A percentile compares a stretch with the other conserved stretches of the same genome.
Evolutionary conservation across 1,140 invertebrate genomes (phyloP).

Genomic region (Drosophila murphyi): DNA sequence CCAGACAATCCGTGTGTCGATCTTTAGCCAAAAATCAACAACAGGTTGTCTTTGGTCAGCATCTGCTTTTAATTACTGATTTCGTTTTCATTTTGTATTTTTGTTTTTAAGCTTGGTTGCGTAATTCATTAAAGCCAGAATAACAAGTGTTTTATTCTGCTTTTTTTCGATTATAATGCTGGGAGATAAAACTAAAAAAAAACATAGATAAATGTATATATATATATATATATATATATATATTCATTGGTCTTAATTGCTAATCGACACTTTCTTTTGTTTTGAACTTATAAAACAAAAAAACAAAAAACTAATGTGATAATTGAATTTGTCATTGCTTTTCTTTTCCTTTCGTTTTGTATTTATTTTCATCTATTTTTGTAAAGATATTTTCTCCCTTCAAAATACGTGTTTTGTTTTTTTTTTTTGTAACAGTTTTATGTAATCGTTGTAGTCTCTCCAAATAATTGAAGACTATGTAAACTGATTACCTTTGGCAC

Average conservation of each 20-base stretch:
- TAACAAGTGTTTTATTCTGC: too few species aligned
- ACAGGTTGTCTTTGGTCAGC: slow-evolving; percentile 10
- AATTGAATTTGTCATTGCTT: too few species aligned
- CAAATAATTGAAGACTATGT: slow-evolving; percentile 12
- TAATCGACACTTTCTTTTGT: neutral
- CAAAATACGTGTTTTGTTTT: neutral
- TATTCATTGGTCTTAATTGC: neutral
- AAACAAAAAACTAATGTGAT: too few species aligned
- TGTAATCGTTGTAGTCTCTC: neutral
- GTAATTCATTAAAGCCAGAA: neutral
- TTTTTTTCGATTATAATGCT: too few species aligned
- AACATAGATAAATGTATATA: too few species aligned
- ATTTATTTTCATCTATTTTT: too few species aligned
- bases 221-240: too few species aligned
- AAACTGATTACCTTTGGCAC: slow-evolving; percentile 5
- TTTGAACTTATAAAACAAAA: too few species aligned
- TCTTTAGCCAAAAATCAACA: slow-evolving; percentile 18
- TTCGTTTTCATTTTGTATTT: slow-evolving; percentile 40
- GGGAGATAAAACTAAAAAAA: too few species aligned
- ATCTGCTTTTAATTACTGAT: slow-evolving; percentile 17
- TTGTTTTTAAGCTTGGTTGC: slow-evolving; percentile 12
- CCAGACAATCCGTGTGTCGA: neutral
- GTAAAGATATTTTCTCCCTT: too few species aligned
- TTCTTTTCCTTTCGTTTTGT: too few species aligned
- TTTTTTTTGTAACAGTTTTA: neutral